Base-by-base conservation (phyloP, 1,140 invertebrate species). In the Drosophila parabipectinata region DNA sequence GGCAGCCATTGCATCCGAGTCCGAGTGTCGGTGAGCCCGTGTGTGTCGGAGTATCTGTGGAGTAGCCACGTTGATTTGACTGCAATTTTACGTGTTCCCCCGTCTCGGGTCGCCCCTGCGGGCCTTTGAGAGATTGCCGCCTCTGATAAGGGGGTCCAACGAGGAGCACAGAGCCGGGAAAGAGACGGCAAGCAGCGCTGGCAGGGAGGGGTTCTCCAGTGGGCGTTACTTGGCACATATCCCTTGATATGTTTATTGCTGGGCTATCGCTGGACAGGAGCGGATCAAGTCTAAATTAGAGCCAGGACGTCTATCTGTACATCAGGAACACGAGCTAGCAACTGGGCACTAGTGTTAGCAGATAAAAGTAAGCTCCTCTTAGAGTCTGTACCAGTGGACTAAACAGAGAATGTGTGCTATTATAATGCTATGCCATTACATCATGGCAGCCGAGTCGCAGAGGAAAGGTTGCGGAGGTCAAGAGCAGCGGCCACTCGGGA, bases 121-220 rank as follows among this genome's bases (percentile, higher is more conserved):
- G 52, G 45, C 47, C 74, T 87, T 87, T 85, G 82, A 72, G 76
- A 85, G 82, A 85, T 85, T 78, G 83, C 83, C 82, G 82, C 75
- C 81, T 64, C 30, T 50, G 81, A 85, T 85, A 85, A 85, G 74
- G 28, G 53, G 52, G 26, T 7, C 6, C 26, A 41, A n/a, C 24
- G 14, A 24, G 30, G 18, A 21, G 5, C 15, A 7, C 14, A 10
- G 14, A 4, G 39, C 12, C 12, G 39, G 37, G 48, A 39, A 24
- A 8, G 62, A 12, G 28, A 57, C 21, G 21, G 10, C 14, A 26
- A 47, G 24, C 26, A 10, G 10, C 7, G 32, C 26, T 30, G 30
- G 45, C 39, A 21, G 9, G 9, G 52, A 26, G 45, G 51, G 24
- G 54, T 55, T 51, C 34, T 48, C 45, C n/a, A 28, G 71, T 82